Base-by-base conservation (phyloP, 2,888 invertebrate species). In the Microplitis manilae region DNA sequence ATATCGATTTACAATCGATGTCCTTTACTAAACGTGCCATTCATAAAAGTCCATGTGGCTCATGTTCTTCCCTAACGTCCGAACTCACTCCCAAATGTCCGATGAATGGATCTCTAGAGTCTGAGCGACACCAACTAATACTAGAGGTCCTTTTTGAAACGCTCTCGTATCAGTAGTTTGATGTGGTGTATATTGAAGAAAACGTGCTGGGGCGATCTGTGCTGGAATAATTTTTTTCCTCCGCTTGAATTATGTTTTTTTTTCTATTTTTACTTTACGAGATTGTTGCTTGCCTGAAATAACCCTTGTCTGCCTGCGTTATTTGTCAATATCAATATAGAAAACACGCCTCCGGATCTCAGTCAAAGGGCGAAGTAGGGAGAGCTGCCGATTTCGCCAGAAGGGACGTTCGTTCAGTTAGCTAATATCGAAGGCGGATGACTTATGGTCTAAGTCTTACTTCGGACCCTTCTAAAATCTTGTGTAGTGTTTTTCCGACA, bases 351-450 rank as follows among this genome's bases (percentile, higher is more conserved):
- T 75, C 61, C 38, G 72, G 68, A 76, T 73, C 78, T 73, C 60
- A 20, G 69, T 41, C 68, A 60, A 69, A 70, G 70, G 67, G 41
- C 72, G 40, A 17, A 8, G 2, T 7, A 71, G 60, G 64, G 65
- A 71, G 70, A 67, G 38, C 77, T 77, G 61, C 75, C 68, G 79
- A 76, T 61, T 69, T 78, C 71, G 74, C 75, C 59, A 73, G 75
- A 77, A 73, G 78, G 76, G 68, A 74, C 75, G 50, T 78, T 61
- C 80, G 83, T 81, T 81, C 81, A 81, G 79, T 83, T 73, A 81
- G 81, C 86, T 86, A 87, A 88, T 88, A 88, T 88, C 84, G 86
- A 85, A 86, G 84, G 82, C 84, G 83, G 84, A 86, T 88, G 87
- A 87, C 86, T 87, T 87, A 87, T 86, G 83, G 84, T 71, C 73